These are phyloP conservation scores for Actinemys pallida DNA, from an alignment of 2,113 vertebrate genomes.

Conservation along the genomic window DNA sequence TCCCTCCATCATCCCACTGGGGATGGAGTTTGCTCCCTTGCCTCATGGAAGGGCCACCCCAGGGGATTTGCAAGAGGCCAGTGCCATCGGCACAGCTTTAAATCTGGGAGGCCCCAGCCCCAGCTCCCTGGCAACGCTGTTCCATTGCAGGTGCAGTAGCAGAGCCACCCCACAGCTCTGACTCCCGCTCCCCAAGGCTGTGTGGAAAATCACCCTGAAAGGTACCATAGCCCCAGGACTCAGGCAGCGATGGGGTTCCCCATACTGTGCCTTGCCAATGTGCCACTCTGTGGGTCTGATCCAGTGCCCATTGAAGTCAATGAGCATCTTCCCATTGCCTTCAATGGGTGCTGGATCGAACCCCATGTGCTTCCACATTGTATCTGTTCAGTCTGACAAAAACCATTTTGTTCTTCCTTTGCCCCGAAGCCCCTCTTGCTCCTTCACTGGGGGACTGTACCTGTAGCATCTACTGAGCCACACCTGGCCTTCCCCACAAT, in stretches of 20 bases:
- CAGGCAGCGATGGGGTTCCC: not conserved
- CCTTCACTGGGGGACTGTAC: not conserved
- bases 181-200: not conserved
- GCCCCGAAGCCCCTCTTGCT: not conserved
- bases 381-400: not conserved
- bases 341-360: fast-evolving
- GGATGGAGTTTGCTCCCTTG: not conserved
- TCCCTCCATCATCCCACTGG: not conserved
- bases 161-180: too few species aligned
- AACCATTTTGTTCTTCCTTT: not conserved
- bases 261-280: fast-evolving
- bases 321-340: fast-evolving
- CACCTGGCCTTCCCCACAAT: too few species aligned
- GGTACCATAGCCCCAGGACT: not conserved
- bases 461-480: not conserved
- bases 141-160: not conserved
- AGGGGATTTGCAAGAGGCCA: not conserved
- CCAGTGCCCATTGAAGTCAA: not conserved
- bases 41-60: not conserved
- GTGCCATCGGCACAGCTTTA: not conserved
- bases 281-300: fast-evolving
- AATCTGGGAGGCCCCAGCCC: not conserved
- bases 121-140: not conserved
- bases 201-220: not conserved
- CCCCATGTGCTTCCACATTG: fast-evolving